phyloP scores from a whole-genome alignment of 2,113 vertebrate species.

The Zosterops lateralis region DNA sequence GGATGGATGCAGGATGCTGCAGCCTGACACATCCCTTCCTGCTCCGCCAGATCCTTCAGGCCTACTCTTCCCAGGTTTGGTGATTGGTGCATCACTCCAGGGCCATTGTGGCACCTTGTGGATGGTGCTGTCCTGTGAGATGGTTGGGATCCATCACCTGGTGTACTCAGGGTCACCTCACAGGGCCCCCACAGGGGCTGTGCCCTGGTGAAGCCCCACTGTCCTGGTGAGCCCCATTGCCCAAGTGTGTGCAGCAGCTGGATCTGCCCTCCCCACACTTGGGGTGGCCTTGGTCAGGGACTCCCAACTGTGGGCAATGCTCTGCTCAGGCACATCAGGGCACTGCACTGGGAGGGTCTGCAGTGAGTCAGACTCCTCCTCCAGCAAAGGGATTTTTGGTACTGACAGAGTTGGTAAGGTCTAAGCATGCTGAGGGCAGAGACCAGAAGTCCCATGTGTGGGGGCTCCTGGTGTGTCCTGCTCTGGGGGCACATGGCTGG shows the following conservation, averaged over 20 bases:
- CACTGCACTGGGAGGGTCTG: background rate
- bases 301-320: rapidly evolving
- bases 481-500: background rate
- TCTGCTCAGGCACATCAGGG: rapidly evolving
- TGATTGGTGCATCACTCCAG: background rate
- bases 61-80: background rate
- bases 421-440: rapidly evolving
- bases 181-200: background rate
- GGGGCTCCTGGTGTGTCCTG: too few species aligned
- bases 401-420: background rate
- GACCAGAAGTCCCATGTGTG: rapidly evolving
- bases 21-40: rapidly evolving
- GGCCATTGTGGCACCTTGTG: background rate
- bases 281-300: background rate
- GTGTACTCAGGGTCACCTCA: too few species aligned
- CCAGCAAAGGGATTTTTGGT: background rate
- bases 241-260: background rate
- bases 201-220: background rate
- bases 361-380: rapidly evolving
- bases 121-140: background rate
- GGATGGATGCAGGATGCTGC: background rate
- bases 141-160: rapidly evolving
- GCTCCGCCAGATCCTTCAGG: background rate
- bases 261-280: background rate
- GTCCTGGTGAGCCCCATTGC: background rate